Conservation (phyloP, 2,113 vertebrate species). For the Cololabis saira region DNA sequence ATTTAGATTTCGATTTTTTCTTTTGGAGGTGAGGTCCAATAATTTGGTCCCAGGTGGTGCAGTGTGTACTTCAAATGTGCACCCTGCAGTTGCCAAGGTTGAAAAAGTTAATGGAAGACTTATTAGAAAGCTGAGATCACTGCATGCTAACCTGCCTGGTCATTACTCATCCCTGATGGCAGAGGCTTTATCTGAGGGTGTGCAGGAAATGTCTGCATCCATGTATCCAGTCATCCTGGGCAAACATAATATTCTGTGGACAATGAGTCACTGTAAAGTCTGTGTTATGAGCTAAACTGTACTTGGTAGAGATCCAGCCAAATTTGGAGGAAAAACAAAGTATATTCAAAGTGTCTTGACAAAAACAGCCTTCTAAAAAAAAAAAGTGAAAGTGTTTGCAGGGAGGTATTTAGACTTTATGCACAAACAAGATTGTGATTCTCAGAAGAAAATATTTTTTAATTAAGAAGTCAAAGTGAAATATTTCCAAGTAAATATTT, state of each 20-base stretch:
- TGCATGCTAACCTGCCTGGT: slow-evolving; percentile 72
- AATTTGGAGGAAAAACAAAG: background rate
- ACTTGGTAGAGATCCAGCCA: background rate
- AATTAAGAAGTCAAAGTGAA: background rate
- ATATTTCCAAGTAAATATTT: slow-evolving; percentile 3
- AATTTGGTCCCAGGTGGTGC: slow-evolving; percentile 22
- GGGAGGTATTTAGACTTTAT: background rate
- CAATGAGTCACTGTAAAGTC: slow-evolving; percentile 26
- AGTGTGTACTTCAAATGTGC: slow-evolving; percentile 27
- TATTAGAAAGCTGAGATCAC: slow-evolving; percentile 84
- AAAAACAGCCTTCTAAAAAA: background rate
- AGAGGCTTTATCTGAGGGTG: slow-evolving; percentile 73
- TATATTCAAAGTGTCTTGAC: no score
- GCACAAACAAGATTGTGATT: background rate
- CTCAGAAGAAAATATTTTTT: background rate
- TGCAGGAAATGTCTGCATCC: slow-evolving; percentile 60
- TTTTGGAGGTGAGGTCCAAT: slow-evolving; percentile 9
- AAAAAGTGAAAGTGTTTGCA: background rate
- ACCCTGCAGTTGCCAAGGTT: slow-evolving; percentile 75
- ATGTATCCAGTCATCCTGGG: slow-evolving; percentile 3
- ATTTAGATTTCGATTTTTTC: slow-evolving; percentile 25
- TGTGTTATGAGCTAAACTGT: slow-evolving; percentile 2
- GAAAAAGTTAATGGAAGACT: slow-evolving; percentile 84
- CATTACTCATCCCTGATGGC: slow-evolving; percentile 84
- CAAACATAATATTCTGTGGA: slow-evolving; percentile 27